Evolutionary conservation across 2,888 invertebrate species (phyloP), one percentile per base, ranked within the genome.

Genomic region (Cheilosia vernalis): DNA sequence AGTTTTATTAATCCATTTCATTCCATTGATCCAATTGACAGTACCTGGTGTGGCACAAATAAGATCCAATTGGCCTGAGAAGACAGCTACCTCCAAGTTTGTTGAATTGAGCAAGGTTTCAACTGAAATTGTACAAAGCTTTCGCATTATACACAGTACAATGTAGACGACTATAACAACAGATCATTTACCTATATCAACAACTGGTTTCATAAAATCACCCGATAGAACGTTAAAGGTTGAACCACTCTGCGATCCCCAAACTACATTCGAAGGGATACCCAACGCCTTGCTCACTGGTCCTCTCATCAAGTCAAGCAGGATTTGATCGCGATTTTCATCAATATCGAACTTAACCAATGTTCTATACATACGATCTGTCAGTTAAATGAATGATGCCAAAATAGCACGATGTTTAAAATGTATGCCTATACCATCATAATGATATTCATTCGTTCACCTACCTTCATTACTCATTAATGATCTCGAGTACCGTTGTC

Each of bases 131-230:
- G 19, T 58, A 30, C 30, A 24, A 5, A 55, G 27, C 66, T 33
- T 30, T 19, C 7, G 33, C 2, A 66, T 55, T 49, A 24, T 1
- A n/a, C 56, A 24, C 70, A 5, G n/a, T n/a, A n/a, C 15, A 15
- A 74, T 30, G 4, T 21, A 21, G 6, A 9, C 15, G 15, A 13
- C 1, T 37, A 17, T 24, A 42, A 42, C 49, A 27, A 9, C 5
- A 17, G 70, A 19, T 19, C 2, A 58, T 58, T 83, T 91, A 95
- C 96, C 95, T 90, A 94, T 93, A 76, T 94, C 92, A 3, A 94
- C 94, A 27, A 95, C 96, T 0, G 97, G 96, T 90, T 95, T 96
- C 97, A 97, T 97, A 89, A 97, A 97, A 89, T 97, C 97, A 6
- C 88, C 93, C 9, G 89, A 88, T 44, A 96, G 93, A 33, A 91